These are phyloP conservation scores for Rhaphigaster nebulosa DNA, from an alignment of 2,888 invertebrate species.

Conservation along the genomic window DNA sequence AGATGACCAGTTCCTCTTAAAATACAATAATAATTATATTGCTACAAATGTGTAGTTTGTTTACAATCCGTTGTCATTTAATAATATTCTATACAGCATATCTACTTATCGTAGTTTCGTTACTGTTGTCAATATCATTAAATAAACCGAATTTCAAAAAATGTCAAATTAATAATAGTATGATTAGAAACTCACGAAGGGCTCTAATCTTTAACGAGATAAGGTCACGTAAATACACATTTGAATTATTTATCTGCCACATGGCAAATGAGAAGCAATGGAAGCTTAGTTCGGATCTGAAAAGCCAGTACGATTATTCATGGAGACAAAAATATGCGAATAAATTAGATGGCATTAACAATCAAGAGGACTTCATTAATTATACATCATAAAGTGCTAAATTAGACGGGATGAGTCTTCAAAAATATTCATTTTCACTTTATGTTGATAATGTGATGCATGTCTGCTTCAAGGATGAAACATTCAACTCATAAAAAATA, in stretches of 20 bases:
- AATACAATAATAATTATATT: too few species aligned
- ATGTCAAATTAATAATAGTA: too few species aligned
- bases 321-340: constrained; percentile 15
- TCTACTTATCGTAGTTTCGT: too few species aligned
- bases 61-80: too few species aligned
- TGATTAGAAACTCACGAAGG: not conserved
- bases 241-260: not conserved
- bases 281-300: not conserved
- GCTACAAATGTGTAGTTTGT: too few species aligned
- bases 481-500: not conserved
- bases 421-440: not conserved
- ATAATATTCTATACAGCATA: too few species aligned
- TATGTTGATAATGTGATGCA: not conserved
- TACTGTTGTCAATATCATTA: too few species aligned
- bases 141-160: too few species aligned
- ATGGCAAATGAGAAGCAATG: not conserved
- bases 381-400: not conserved
- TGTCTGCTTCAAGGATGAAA: not conserved
- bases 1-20: too few species aligned
- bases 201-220: not conserved
- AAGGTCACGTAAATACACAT: not conserved
- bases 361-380: not conserved
- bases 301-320: not conserved
- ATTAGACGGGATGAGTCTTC: not conserved
- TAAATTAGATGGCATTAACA: not conserved